Conservation (phyloP, 1,140 invertebrate genomes). For the Steinernema khuongi region DNA sequence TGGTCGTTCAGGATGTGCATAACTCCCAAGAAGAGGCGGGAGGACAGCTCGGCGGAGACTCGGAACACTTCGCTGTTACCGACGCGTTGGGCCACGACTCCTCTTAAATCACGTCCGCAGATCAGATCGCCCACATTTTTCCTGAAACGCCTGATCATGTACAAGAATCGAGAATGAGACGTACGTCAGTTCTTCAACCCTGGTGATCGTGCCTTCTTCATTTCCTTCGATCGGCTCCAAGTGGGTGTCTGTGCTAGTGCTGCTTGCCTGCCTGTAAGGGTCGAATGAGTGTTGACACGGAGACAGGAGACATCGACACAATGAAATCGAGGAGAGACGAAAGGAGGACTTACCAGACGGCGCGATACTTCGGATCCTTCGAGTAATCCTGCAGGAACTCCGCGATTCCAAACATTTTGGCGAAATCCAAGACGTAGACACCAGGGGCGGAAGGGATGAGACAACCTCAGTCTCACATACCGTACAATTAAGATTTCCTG, state of each 20-base stretch:
- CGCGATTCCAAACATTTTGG: not conserved
- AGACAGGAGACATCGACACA: not conserved
- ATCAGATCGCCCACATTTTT: not conserved
- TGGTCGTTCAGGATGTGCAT: not conserved
- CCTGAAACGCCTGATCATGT: not conserved
- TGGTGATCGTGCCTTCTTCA: not conserved
- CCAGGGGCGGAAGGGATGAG: not conserved
- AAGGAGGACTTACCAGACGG: not conserved
- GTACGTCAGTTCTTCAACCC: not conserved
- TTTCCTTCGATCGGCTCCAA: not conserved
- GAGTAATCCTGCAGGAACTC: not conserved
- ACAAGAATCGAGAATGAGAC: not conserved
- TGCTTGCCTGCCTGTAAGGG: not conserved
- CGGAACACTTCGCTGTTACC: not conserved
- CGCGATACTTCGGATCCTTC: not conserved
- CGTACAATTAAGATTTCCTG: too few species aligned
- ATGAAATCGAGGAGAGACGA: too few species aligned
- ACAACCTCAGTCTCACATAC: too few species aligned
- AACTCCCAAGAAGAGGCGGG: not conserved
- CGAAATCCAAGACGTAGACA: not conserved
- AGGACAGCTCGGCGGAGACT: not conserved
- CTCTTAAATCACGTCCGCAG: not conserved
- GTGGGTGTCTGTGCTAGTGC: not conserved
- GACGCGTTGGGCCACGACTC: not conserved
- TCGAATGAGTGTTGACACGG: not conserved